These are phyloP conservation scores for Drosophila mayaguana DNA, from an alignment of 2,888 invertebrate species.

Conservation along the genomic window DNA sequence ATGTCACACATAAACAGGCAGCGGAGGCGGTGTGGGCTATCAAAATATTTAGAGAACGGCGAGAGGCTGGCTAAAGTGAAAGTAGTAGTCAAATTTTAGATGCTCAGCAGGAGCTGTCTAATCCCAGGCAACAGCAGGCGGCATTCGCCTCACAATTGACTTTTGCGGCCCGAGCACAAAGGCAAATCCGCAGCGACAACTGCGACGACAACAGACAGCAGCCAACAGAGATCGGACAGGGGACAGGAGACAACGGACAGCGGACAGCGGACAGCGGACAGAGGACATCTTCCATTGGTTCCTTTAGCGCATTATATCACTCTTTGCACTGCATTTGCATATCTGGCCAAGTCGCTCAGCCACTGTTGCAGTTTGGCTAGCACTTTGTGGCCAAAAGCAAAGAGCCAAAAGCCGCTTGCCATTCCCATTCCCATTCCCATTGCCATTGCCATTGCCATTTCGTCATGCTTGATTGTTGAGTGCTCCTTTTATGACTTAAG, in stretches of 20 bases:
- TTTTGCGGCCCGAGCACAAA: constrained; percentile 71
- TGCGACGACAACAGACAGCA: constrained; percentile 50
- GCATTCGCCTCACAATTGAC: constrained; percentile 71
- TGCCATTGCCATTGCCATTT: constrained; percentile 66
- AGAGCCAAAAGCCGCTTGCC: constrained; percentile 70
- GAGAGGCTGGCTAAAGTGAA: constrained; percentile 59
- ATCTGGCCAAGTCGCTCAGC: constrained; percentile 36
- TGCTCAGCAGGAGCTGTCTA: constrained; percentile 73
- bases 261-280: constrained; percentile 7
- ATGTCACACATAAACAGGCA: constrained; percentile 69
- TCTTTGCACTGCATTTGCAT: constrained; percentile 67
- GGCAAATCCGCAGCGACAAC: constrained; percentile 69
- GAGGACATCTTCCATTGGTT: constrained; percentile 35
- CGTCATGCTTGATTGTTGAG: constrained; percentile 79
- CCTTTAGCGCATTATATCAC: constrained; percentile 69
- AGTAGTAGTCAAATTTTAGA: constrained; percentile 75
- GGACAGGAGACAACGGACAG: constrained; percentile 5
- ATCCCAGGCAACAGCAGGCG: constrained; percentile 57
- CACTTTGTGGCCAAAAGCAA: constrained; percentile 61
- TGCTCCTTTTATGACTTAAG: constrained; percentile 76
- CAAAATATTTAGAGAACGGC: constrained; percentile 69
- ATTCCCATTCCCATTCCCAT: constrained; percentile 65
- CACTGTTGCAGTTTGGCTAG: constrained; percentile 30
- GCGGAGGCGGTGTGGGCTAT: constrained; percentile 46
- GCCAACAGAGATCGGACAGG: constrained; percentile 26